A percentile compares a stretch with the other conserved stretches of the same genome.
These are phyloP conservation scores for Falcaria lacertinaria DNA, from an alignment of 2,888 invertebrate species.

Conservation along the genomic window DNA sequence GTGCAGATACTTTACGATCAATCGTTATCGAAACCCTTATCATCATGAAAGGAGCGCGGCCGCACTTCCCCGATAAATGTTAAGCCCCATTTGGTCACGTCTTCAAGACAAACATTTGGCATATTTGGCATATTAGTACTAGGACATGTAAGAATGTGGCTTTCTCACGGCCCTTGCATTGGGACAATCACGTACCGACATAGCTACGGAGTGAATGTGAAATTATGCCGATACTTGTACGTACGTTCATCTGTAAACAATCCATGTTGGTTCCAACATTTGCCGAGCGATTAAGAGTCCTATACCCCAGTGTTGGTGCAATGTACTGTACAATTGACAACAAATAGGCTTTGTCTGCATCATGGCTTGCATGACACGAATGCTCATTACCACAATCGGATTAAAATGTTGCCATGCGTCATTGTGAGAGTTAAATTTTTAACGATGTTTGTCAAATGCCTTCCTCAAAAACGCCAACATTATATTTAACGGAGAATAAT, in stretches of 20 bases:
- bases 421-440: constrained; percentile 27
- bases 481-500: too few species aligned
- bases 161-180: constrained; percentile 62
- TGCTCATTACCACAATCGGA: constrained; percentile 38
- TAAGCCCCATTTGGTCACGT: constrained; percentile 12
- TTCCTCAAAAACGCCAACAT: too few species aligned
- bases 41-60: background rate
- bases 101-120: constrained; percentile 34
- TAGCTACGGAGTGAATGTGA: constrained; percentile 51
- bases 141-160: constrained; percentile 44
- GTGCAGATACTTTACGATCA: background rate
- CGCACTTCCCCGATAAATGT: background rate
- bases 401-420: constrained; percentile 30
- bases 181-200: constrained; percentile 42
- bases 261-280: background rate
- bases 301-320: constrained; percentile 10
- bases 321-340: background rate
- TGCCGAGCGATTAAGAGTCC: constrained; percentile 15
- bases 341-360: constrained; percentile 3
- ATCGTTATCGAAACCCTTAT: background rate
- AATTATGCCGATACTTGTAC: constrained; percentile 47
- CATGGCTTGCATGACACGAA: constrained; percentile 34
- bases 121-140: constrained; percentile 8
- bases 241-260: constrained; percentile 28
- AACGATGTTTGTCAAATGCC: constrained; percentile 7